Evolutionary conservation across 2,113 vertebrate genomes (phyloP), one percentile per base, ranked within the genome.

Genomic region (Tautogolabrus adspersus): DNA sequence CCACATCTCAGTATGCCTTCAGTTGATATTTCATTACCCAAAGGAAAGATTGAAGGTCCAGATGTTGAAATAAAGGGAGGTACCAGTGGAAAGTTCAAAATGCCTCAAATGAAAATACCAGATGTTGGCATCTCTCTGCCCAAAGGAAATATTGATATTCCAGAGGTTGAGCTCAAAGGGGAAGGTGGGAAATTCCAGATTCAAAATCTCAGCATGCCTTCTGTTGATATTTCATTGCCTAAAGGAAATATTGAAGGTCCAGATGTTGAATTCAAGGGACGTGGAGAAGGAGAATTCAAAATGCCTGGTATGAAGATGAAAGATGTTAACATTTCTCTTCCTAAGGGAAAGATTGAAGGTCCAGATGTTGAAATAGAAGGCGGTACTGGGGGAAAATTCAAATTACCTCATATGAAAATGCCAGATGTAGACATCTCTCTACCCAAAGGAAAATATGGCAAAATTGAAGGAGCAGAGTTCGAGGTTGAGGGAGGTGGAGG

Each of bases 281-380:
- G 79, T n/a, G 18, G 19, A 0, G 62, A 84, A 66, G 74, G 83
- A 0, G 65, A 84, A 15, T 93, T 95, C 63, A 93, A 86, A 49
- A 49, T 49, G 47, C 47, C 18, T 19, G 6, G 18, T 19, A 19
- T 49, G 8, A 52, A 52, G 62, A 83, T 90, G 82, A 92, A 93
- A 1, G 81, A 26, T 38, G 68, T 94, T n/a, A 90, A 91, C 40
- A 78, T 94, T 8, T 66, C 86, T 38, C 44, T 94, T 4, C 75
- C 82, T 6, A 84, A 72, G 58, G 85, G 65, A 60, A 87, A 90
- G 2, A 19, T 44, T 37, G 86, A 92, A 63, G 64, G 73, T 40
- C 74, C 81, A 61, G 81, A 71, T 5, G 19, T 73, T 47, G 86
- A 79, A 19, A 30, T 64, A 0, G 74, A 78, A 6, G 61, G 54